A percentile compares a stretch with the other conserved stretches of the same genome.
phyloP scores from a whole-genome alignment of 2,888 invertebrate genomes.

The Ennomos quercinarius region DNA sequence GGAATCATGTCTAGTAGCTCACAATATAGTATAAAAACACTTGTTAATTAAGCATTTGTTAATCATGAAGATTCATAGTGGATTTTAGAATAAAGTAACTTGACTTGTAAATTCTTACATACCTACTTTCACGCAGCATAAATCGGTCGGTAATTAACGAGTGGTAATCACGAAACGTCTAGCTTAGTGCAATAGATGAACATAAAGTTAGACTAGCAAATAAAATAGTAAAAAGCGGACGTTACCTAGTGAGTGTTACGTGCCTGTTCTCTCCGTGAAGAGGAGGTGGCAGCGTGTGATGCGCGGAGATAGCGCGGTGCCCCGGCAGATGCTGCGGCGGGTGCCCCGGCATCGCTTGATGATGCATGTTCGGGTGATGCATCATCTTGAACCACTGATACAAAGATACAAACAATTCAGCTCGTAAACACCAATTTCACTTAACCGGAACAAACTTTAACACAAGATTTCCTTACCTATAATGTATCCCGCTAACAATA shows the following conservation, averaged over 20 bases:
- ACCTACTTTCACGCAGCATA: conserved; percentile 6
- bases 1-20: no score
- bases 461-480: conserved; percentile 71
- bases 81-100: neutral
- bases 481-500: conserved; percentile 57
- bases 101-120: conserved; percentile 4
- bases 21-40: no score
- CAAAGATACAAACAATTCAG: conserved; percentile 70
- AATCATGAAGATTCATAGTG: neutral
- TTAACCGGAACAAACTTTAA: conserved; percentile 55
- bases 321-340: conserved; percentile 79
- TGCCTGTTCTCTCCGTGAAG: conserved; percentile 88
- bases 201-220: conserved; percentile 50
- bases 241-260: conserved; percentile 82
- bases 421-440: conserved; percentile 63
- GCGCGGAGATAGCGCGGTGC: conserved; percentile 78
- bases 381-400: conserved; percentile 77
- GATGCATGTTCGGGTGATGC: conserved; percentile 86
- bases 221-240: conserved; percentile 68
- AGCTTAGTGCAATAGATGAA: conserved; percentile 2
- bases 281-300: conserved; percentile 88
- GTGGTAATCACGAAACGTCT: conserved; percentile 1
- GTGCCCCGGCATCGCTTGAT: conserved; percentile 82
- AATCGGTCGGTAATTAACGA: neutral
- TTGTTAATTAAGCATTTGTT: no score